These are phyloP conservation scores for Cerastoderma edule DNA, from an alignment of 2,888 invertebrate species.

Conservation along the genomic window DNA sequence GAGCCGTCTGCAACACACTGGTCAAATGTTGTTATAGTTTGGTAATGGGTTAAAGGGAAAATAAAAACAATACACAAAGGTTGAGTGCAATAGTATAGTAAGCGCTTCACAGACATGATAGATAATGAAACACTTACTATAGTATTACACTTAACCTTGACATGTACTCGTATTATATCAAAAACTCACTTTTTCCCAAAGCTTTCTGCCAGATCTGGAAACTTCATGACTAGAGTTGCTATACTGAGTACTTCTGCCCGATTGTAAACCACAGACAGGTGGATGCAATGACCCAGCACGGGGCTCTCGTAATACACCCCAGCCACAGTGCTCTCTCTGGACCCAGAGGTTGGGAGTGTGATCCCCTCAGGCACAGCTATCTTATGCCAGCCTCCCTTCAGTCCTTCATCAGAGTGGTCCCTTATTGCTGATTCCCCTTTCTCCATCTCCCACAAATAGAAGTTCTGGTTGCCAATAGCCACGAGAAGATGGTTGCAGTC, in stretches of 20 bases:
- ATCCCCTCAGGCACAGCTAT: conserved; percentile 70
- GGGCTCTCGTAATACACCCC: conserved; percentile 73
- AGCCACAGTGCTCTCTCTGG: conserved; percentile 66
- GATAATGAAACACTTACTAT: not conserved
- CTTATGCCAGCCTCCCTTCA: conserved; percentile 76
- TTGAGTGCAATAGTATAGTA: too few species aligned
- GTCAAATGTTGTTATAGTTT: too few species aligned
- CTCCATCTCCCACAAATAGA: conserved; percentile 78
- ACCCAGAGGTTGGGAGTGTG: conserved; percentile 65
- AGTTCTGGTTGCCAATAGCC: conserved; percentile 62
- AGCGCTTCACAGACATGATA: too few species aligned
- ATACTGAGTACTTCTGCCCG: conserved; percentile 68
- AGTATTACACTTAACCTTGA: not conserved
- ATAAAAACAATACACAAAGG: too few species aligned
- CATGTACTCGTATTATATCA: not conserved
- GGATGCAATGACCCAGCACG: conserved; percentile 76
- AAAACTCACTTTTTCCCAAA: conserved; percentile 54
- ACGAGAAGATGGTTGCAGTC: conserved; percentile 75
- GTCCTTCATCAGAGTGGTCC: conserved; percentile 62
- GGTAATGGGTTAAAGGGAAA: too few species aligned
- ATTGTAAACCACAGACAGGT: conserved; percentile 74
- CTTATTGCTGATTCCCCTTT: conserved; percentile 60
- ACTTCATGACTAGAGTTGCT: conserved; percentile 73
- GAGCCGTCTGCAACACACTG: too few species aligned
- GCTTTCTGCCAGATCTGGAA: conserved; percentile 61